These are phyloP conservation scores for Lepidonotus clava DNA, from an alignment of 2,888 invertebrate genomes.

Conservation along the genomic window DNA sequence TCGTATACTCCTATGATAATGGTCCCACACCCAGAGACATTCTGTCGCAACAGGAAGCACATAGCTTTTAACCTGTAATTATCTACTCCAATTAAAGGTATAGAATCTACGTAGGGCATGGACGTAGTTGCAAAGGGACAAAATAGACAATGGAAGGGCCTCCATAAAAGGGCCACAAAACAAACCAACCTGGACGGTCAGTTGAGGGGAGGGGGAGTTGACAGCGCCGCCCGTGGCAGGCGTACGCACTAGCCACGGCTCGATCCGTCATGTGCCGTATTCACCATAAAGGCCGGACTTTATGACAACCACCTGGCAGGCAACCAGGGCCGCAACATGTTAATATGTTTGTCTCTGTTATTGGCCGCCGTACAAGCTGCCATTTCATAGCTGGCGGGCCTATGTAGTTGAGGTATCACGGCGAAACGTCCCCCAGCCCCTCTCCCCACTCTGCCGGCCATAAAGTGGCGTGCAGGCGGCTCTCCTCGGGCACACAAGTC, in stretches of 20 bases:
- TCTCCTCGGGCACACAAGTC: too few relatives aligned
- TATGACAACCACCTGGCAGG: neutral
- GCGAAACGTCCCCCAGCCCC: too few relatives aligned
- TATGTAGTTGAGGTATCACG: neutral
- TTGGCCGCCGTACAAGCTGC: neutral
- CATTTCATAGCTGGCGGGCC: neutral
- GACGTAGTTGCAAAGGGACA: neutral
- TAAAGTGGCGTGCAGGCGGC: too few relatives aligned
- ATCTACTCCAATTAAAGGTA: too few relatives aligned
- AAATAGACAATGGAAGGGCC: neutral
- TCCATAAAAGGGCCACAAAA: neutral
- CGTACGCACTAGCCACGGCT: neutral
- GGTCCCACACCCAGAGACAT: too few relatives aligned
- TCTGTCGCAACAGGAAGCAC: too few relatives aligned
- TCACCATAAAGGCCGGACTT: neutral
- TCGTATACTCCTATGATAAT: too few relatives aligned
- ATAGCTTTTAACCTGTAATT: too few relatives aligned
- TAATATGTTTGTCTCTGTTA: conserved; percentile 6
- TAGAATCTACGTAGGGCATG: too few relatives aligned
- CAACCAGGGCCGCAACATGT: conserved; percentile 2
- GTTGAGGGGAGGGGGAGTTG: neutral
- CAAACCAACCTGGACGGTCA: neutral
- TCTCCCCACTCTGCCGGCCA: too few relatives aligned
- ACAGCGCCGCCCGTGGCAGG: neutral
- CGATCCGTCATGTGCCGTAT: conserved; percentile 13